Conservation (phyloP, 2,113 vertebrate genomes). For the Nicator chloris region DNA sequence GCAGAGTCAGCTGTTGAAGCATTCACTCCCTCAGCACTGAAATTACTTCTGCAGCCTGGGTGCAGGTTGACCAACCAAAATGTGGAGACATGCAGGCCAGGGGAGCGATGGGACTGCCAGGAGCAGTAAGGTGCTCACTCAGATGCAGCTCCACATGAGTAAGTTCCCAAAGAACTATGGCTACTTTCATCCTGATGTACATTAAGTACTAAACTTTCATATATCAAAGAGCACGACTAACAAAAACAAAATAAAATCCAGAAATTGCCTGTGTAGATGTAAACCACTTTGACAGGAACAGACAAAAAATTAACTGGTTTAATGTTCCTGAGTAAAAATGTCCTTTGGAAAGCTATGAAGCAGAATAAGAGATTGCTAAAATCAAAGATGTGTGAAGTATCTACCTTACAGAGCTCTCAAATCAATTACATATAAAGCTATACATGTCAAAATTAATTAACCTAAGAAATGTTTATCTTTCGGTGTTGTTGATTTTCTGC, state of each 20-base stretch:
- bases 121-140: not conserved
- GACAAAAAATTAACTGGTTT: not conserved
- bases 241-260: not conserved
- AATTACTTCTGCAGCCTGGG: not conserved
- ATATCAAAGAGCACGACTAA: not conserved
- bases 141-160: not conserved
- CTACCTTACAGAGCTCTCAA: not conserved
- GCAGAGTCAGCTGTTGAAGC: not conserved
- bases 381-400: conserved; percentile 13
- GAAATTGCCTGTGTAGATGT: not conserved
- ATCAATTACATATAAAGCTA: not conserved
- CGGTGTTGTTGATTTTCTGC: not conserved
- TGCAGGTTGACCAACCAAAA: not conserved
- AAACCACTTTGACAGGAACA: not conserved
- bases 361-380: not conserved
- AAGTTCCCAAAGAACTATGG: not conserved
- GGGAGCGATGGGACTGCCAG: accelerated
- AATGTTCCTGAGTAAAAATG: not conserved
- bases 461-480: not conserved
- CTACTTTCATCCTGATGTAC: not conserved
- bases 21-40: not conserved
- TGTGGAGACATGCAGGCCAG: not conserved
- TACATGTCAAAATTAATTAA: conserved; percentile 22
- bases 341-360: conserved; percentile 1
- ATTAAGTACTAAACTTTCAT: not conserved